A percentile compares a stretch with the other conserved stretches of the same genome.
phyloP scores from a whole-genome alignment of 2,113 vertebrate species.

The Ciconia stormi region DNA sequence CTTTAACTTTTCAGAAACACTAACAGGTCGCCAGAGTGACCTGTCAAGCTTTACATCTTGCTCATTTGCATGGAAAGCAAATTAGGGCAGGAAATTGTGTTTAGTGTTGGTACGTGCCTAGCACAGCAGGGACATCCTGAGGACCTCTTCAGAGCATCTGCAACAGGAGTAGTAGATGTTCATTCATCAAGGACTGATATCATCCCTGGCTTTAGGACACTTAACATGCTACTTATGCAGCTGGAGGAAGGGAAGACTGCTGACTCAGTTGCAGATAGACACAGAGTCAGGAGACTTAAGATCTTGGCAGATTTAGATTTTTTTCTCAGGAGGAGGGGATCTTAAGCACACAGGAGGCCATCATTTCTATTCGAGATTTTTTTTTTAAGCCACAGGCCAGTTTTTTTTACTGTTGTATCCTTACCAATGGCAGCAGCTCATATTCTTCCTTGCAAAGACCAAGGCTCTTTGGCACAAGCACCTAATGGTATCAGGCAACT shows the following conservation, averaged over 20 bases:
- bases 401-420: not conserved
- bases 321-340: not conserved
- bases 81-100: not conserved
- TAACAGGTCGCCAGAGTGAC: not conserved
- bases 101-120: not conserved
- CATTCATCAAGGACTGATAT: not conserved
- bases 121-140: not conserved
- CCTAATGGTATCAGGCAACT: not conserved
- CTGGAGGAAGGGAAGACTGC: not conserved
- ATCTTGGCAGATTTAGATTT: not conserved
- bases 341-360: not conserved
- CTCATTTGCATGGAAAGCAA: not conserved
- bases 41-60: not conserved
- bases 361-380: not conserved
- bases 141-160: not conserved
- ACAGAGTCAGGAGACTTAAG: not conserved
- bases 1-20: not conserved
- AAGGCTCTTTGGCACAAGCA: fast-evolving
- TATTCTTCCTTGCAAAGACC: not conserved
- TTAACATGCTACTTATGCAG: not conserved
- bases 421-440: not conserved
- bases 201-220: not conserved
- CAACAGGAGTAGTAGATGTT: not conserved
- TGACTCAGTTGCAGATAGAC: not conserved
- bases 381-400: not conserved